Evolutionary conservation across 2,797 vertebrate species (phyloP), one percentile per base, ranked within the genome.

Genomic region (Bovichtus diacanthus): DNA sequence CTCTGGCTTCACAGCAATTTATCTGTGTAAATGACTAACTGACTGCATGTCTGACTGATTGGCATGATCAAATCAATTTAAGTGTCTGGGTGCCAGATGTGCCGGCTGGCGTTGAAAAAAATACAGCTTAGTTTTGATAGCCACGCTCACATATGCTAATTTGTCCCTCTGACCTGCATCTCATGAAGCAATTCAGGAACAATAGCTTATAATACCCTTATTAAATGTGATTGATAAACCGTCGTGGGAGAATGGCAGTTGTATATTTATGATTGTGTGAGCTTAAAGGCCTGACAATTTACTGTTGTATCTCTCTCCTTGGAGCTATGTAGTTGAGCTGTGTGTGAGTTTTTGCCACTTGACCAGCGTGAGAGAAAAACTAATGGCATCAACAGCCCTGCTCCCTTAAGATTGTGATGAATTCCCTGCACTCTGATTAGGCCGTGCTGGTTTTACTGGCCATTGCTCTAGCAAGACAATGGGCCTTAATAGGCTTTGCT

Each of bases 401-500:
- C 70, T 70, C 70, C 71, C 74, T 65, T 23, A 61, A 81, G 82
- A 81, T 53, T 23, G 43, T 71, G 58, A 85, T 78, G 67, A 81
- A 90, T 86, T 87, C 90, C 86, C 88, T 39, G 41, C 43, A 29
- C 83, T 72, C 87, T 62, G 69, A 90, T 90, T 88, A 86, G 70
- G 64, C 78, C 4, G 12, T 3, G 51, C 70, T 71, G 67, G 44
- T 85, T 75, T 69, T 85, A 80, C 83, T 70, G 87, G 76, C 47
- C 82, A 41, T 72, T 80, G 78, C 78, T 85, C 82, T 85, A 46
- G 3, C 64, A 79, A 85, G 82, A 88, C 78, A 88, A 81, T 73
- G 29, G 76, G 39, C 62, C 47, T 74, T 90, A 86, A 90, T 87
- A 64, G 81, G 85, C 80, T 85, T 85, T 79, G 70, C 83, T 90